These are phyloP conservation scores for Criorhina ranunculi DNA, from an alignment of 2,888 invertebrate genomes.

Conservation along the genomic window DNA sequence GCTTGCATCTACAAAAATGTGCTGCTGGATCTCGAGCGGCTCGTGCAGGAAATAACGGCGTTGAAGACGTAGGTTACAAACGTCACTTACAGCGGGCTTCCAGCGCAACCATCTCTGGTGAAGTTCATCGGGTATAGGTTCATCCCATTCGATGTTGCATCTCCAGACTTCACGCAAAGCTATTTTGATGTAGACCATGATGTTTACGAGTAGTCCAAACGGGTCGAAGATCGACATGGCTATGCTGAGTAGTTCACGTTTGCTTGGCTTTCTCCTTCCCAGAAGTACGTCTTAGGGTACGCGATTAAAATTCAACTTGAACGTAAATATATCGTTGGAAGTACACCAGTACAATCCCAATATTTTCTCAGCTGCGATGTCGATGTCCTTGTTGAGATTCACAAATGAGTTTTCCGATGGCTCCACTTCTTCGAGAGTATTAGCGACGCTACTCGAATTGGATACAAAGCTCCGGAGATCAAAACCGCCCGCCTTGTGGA, in stretches of 20 bases:
- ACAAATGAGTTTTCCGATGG: too few relatives aligned
- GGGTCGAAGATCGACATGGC: not conserved
- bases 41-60: slow-evolving; percentile 41
- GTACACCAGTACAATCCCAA: not conserved
- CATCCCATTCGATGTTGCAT: slow-evolving; percentile 11
- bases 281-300: not conserved
- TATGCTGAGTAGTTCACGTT: not conserved
- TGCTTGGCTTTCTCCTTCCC: not conserved
- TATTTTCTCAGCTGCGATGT: not conserved
- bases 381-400: not conserved
- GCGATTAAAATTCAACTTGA: not conserved
- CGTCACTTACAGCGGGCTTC: not conserved
- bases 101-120: slow-evolving; percentile 14
- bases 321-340: not conserved
- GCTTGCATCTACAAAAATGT: slow-evolving; percentile 34
- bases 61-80: not conserved
- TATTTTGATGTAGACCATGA: not conserved
- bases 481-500: slow-evolving; percentile 35
- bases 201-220: not conserved
- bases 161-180: not conserved
- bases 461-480: slow-evolving; percentile 71
- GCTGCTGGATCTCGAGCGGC: slow-evolving; percentile 55
- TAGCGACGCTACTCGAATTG: slow-evolving; percentile 44
- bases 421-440: too few relatives aligned
- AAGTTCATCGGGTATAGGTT: slow-evolving; percentile 13